Evolutionary conservation across 2,797 vertebrate genomes (phyloP).

Genomic region (Lagocephalus sceleratus): DNA sequence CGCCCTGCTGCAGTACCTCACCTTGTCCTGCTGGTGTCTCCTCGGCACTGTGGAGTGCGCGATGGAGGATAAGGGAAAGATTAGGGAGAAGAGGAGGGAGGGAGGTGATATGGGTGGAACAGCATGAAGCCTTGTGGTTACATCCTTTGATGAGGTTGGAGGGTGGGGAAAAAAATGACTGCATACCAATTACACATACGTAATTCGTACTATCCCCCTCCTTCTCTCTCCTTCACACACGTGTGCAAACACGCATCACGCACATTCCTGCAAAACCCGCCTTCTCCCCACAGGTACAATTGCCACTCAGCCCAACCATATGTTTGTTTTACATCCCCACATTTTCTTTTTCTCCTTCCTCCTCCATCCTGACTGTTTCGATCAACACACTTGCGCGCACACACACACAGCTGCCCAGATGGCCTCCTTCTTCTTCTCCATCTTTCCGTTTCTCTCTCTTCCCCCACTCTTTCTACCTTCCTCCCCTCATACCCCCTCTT

Average conservation of each 20-base stretch:
- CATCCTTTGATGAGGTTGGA: slow-evolving; percentile 72
- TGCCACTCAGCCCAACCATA: slow-evolving; percentile 40
- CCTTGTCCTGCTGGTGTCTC: slow-evolving; percentile 67
- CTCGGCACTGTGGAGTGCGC: slow-evolving; percentile 47
- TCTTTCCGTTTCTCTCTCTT: background rate
- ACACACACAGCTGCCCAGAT: slow-evolving; percentile 7
- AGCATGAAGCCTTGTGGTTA: slow-evolving; percentile 72
- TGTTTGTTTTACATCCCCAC: slow-evolving; percentile 26
- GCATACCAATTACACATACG: slow-evolving; percentile 45
- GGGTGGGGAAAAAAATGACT: slow-evolving; percentile 48
- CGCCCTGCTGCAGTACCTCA: slow-evolving; percentile 57
- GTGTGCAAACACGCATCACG: slow-evolving; percentile 11
- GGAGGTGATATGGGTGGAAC: slow-evolving; percentile 50
- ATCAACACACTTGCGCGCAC: background rate
- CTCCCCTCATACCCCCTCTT: slow-evolving; percentile 13
- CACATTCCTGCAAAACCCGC: slow-evolving; percentile 30
- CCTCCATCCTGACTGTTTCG: slow-evolving; percentile 12
- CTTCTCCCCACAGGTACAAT: slow-evolving; percentile 28
- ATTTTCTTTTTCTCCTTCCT: slow-evolving; percentile 17
- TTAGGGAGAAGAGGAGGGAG: slow-evolving; percentile 25
- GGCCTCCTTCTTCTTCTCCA: slow-evolving; percentile 18
- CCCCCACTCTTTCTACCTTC: background rate
- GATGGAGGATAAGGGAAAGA: slow-evolving; percentile 18
- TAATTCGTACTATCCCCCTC: slow-evolving; percentile 27
- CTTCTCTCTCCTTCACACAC: background rate